Evolutionary conservation across 2,888 invertebrate species (phyloP).

Genomic region (Polydrusus cervinus): DNA sequence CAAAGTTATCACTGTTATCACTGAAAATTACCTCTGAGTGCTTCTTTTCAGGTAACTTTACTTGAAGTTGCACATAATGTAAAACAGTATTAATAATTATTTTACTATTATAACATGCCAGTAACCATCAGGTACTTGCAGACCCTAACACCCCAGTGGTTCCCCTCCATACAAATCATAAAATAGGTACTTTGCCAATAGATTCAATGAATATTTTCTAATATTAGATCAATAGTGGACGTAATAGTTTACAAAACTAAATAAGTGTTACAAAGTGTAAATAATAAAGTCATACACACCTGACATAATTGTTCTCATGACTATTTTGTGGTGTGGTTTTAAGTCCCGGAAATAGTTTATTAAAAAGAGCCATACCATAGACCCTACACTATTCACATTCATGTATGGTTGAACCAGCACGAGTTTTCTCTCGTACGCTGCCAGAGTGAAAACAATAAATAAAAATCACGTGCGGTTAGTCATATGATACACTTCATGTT

Average conservation of each 20-base stretch:
- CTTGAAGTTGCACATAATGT: too few species aligned
- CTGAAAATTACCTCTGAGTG: too few species aligned
- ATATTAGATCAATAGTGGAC: slow-evolving; percentile 4
- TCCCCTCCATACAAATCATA: neutral
- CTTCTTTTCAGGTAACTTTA: too few species aligned
- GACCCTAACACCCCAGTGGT: neutral
- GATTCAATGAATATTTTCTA: slow-evolving; percentile 2
- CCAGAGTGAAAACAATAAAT: slow-evolving; percentile 57
- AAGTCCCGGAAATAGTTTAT: slow-evolving; percentile 50
- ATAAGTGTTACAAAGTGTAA: neutral
- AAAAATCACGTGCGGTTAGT: slow-evolving; percentile 55
- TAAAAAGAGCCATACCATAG: slow-evolving; percentile 55
- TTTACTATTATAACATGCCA: too few species aligned
- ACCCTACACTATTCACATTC: slow-evolving; percentile 52
- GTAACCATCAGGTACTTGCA: too few species aligned
- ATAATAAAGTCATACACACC: slow-evolving; percentile 41
- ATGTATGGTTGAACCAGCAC: slow-evolving; percentile 51
- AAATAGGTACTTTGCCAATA: neutral
- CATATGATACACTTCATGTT: slow-evolving; percentile 51
- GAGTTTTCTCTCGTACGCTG: slow-evolving; percentile 49
- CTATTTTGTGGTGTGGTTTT: slow-evolving; percentile 37
- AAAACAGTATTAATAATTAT: too few species aligned
- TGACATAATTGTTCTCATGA: slow-evolving; percentile 46
- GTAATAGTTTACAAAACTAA: neutral
- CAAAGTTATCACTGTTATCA: too few species aligned